Percentiles rank a stretch among this genome's conserved stretches.
These are phyloP conservation scores for Lumbricus terrestris DNA, from an alignment of 2,888 invertebrate species.

Conservation along the genomic window DNA sequence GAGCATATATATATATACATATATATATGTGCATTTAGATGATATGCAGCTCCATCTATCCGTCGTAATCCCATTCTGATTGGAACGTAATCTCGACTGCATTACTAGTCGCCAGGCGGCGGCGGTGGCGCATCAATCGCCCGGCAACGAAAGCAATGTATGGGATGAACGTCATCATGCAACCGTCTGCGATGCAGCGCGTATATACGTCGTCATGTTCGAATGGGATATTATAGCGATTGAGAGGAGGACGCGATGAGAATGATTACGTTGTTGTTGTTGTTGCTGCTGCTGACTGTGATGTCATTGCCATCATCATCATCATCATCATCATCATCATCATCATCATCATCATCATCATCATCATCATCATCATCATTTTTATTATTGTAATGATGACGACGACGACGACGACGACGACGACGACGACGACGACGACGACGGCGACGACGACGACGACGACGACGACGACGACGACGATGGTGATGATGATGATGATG, in stretches of 20 bases:
- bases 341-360: too few relatives aligned
- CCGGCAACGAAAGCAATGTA: not conserved
- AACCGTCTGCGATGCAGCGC: too few relatives aligned
- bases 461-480: too few relatives aligned
- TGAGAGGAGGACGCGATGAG: too few relatives aligned
- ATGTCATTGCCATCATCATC: too few relatives aligned
- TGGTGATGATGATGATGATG: too few relatives aligned
- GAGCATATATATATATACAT: not conserved
- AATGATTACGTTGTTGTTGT: too few relatives aligned
- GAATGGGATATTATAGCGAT: not conserved
- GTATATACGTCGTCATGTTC: not conserved
- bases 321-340: too few relatives aligned
- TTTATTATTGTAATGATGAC: not conserved
- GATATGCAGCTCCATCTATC: not conserved
- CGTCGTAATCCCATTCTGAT: not conserved
- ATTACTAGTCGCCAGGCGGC: not conserved
- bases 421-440: too few relatives aligned
- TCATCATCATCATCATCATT: not conserved
- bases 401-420: too few relatives aligned
- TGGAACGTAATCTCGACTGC: constrained; percentile 3
- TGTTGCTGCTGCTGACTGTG: too few relatives aligned
- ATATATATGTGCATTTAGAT: not conserved
- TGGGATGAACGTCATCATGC: not conserved
- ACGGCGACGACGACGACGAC: too few relatives aligned
- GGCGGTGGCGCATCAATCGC: not conserved